Evolutionary conservation across 1,140 invertebrate genomes (phyloP).

Genomic region (Diabrotica undecimpunctata): DNA sequence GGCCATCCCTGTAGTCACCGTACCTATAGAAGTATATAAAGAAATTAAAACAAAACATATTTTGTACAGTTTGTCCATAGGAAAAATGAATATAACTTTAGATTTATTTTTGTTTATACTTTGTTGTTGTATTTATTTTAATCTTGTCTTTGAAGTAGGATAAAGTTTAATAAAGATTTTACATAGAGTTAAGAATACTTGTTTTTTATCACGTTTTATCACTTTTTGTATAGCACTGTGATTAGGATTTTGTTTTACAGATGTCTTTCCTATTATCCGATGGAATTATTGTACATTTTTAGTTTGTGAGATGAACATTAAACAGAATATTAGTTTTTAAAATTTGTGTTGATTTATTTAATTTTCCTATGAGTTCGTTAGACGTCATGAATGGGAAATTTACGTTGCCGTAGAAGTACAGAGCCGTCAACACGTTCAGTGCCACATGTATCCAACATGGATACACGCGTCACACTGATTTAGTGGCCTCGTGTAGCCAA

Average conservation of each 20-base stretch:
- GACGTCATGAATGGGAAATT: too few relatives aligned
- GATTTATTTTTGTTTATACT: background rate
- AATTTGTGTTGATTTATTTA: too few relatives aligned
- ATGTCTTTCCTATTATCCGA: too few relatives aligned
- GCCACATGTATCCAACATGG: too few relatives aligned
- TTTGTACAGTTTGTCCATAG: background rate
- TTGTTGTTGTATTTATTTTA: background rate
- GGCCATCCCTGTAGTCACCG: background rate
- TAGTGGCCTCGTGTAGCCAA: too few relatives aligned
- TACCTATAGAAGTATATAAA: background rate
- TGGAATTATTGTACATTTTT: background rate
- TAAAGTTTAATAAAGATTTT: too few relatives aligned
- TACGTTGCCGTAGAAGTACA: too few relatives aligned
- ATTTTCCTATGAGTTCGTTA: too few relatives aligned
- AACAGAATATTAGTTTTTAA: background rate
- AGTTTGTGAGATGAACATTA: background rate
- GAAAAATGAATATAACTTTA: background rate
- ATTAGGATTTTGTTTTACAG: background rate
- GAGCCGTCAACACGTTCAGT: too few relatives aligned
- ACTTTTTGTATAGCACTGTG: constrained; percentile 2
- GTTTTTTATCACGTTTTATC: constrained; percentile 1
- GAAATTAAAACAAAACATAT: background rate
- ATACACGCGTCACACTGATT: too few relatives aligned
- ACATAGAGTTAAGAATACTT: background rate
- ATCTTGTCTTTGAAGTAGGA: background rate